Base-by-base conservation (phyloP, 2,797 vertebrate species). In the Sebastes paucispinis region DNA sequence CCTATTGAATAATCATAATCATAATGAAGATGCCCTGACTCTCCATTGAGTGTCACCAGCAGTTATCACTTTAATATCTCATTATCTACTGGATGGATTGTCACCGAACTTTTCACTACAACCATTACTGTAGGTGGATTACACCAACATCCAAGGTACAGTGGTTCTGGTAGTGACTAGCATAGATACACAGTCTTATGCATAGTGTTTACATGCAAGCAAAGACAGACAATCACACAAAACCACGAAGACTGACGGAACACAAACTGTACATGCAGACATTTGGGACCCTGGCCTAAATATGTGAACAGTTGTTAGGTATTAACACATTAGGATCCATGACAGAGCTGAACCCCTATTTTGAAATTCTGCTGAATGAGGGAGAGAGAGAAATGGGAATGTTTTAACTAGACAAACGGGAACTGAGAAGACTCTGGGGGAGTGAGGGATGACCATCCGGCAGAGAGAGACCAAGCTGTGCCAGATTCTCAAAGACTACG, bases 401-500 rank as follows among this genome's bases (percentile, higher is more conserved):
- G 62, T 69, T 87, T 72, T 57, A 75, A 77, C 31, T 22, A 60
- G 71, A 75, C 22, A 52, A 87, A 52, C 8, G n/a, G 70, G 80
- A 90, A 82, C 75, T 79, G 55, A 59, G 73, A 70, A 82, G 39
- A 22, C 52, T 80, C 36, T 62, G 64, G 60, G 81, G 84, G 86
- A 84, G 83, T 87, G 60, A 79, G 69, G 80, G 47, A 80, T 88
- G 76, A 84, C 75, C 65, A 72, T 80, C 54, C 52, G 77, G 68
- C 65, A 73, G 67, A 74, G 58, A 81, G 74, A 67, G 68, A 52
- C 20, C 57, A 83, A 82, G 39, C 80, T 25, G 58, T 82, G 84
- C 79, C 86, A 92, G 75, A 88, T 81, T 90, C 89, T 83, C 82
- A 87, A 77, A 76, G 73, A 71, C 84, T 84, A 71, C 78, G 62